Conservation (phyloP, 1,140 invertebrate species). For the Orussus abietinus region DNA sequence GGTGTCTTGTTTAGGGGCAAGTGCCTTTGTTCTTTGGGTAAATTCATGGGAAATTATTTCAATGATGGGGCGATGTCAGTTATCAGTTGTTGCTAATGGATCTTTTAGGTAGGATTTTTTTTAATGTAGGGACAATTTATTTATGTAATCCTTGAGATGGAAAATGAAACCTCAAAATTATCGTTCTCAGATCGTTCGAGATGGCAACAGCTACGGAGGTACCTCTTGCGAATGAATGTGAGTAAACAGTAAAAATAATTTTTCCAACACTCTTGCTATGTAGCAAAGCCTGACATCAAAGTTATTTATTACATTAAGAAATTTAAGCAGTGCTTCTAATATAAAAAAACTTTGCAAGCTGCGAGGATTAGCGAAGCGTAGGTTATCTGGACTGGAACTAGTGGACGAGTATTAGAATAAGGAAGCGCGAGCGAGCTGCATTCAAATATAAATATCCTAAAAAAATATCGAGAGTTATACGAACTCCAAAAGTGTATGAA, state of each 20-base stretch:
- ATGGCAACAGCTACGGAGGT: conserved; percentile 38
- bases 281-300: neutral
- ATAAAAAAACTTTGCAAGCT: neutral
- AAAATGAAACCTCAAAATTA: conserved; percentile 1
- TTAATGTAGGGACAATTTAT: too few relatives aligned
- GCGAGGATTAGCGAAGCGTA: neutral
- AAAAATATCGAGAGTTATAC: too few relatives aligned
- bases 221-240: conserved; percentile 27
- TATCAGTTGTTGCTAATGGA: neutral
- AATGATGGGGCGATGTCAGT: conserved; percentile 2
- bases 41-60: conserved; percentile 10
- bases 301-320: neutral
- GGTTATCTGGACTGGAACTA: neutral
- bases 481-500: too few relatives aligned
- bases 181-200: conserved; percentile 1
- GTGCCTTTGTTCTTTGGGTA: conserved; percentile 12
- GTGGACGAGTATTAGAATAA: neutral
- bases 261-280: too few relatives aligned
- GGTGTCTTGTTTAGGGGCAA: too few relatives aligned
- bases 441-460: too few relatives aligned
- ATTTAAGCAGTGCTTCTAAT: conserved; percentile 1
- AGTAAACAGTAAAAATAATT: conserved; percentile 19
- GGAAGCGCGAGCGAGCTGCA: neutral
- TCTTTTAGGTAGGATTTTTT: neutral
- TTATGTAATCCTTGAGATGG: too few relatives aligned